These are phyloP conservation scores for Phoeniculus purpureus DNA, from an alignment of 2,797 vertebrate species.

Conservation along the genomic window DNA sequence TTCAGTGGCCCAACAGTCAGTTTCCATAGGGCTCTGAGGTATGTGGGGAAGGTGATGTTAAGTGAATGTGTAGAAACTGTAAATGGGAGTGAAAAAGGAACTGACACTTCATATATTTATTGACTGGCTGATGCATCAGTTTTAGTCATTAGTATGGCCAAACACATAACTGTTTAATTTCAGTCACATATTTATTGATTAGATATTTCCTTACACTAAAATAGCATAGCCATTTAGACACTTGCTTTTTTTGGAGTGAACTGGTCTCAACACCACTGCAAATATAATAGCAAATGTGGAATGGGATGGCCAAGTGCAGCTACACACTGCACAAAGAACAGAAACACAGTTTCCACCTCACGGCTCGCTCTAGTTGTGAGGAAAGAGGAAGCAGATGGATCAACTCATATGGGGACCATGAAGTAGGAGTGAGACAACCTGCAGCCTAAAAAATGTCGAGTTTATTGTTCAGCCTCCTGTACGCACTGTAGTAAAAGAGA, in stretches of 20 bases:
- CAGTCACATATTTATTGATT: background rate
- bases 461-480: background rate
- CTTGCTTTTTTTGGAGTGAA: background rate
- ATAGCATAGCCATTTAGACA: background rate
- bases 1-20: background rate
- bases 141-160: background rate
- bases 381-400: background rate
- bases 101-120: background rate
- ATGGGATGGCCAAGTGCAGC: background rate
- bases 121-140: background rate
- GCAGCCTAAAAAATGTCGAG: background rate
- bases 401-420: rapidly evolving
- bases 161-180: background rate
- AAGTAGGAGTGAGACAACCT: background rate
- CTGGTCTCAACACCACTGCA: background rate
- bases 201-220: background rate
- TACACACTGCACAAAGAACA: background rate
- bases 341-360: background rate
- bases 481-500: background rate
- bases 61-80: background rate
- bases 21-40: background rate
- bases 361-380: background rate
- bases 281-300: background rate
- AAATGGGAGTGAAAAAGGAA: background rate
- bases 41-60: background rate